These are phyloP conservation scores for Loriculus beryllinus DNA, from an alignment of 2,797 vertebrate genomes.

Conservation along the genomic window DNA sequence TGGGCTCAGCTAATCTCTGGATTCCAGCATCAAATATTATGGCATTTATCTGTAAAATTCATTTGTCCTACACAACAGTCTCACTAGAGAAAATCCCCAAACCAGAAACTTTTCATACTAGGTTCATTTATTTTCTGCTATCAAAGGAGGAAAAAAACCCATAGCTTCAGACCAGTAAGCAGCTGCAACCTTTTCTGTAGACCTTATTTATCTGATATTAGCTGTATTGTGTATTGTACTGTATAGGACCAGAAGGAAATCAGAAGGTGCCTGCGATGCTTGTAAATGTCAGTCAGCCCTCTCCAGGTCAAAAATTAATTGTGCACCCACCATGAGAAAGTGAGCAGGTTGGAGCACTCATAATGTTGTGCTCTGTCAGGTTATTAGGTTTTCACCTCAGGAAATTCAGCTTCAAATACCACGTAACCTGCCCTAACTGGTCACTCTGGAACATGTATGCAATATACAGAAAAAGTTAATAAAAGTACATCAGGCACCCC, in stretches of 20 bases:
- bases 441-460: background rate
- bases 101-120: background rate
- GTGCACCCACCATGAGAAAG: background rate
- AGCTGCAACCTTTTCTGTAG: slow-evolving; percentile 7
- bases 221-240: background rate
- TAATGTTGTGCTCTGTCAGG: background rate
- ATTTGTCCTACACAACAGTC: background rate
- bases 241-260: background rate
- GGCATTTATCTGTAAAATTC: background rate
- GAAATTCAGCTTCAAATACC: slow-evolving; percentile 11
- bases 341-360: background rate
- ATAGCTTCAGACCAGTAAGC: background rate
- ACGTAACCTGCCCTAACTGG: background rate
- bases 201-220: background rate
- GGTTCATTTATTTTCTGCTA: background rate
- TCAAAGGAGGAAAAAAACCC: background rate
- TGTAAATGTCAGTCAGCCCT: background rate
- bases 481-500: background rate
- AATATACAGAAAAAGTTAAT: background rate
- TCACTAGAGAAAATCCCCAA: background rate
- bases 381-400: slow-evolving; percentile 32
- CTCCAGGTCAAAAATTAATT: slow-evolving; percentile 16
- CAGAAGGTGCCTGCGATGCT: background rate
- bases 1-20: background rate
- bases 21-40: background rate